Percentiles rank a stretch among this genome's conserved stretches.
phyloP scores from a whole-genome alignment of 2,113 vertebrate species.

The Nansenia antarctica region DNA sequence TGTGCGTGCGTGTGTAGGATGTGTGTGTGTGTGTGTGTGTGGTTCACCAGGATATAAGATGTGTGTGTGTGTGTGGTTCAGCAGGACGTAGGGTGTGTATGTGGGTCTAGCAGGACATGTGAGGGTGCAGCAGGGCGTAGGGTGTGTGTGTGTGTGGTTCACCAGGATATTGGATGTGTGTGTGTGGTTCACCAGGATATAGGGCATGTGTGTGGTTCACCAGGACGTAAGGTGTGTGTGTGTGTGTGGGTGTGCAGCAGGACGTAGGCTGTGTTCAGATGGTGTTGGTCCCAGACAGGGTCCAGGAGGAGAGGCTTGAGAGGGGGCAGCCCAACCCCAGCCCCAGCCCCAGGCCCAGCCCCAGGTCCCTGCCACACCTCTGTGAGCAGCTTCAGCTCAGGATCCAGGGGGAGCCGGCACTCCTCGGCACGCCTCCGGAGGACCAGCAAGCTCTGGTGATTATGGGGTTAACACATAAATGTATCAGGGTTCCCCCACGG shows the following conservation, averaged over 20 bases:
- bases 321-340: too few relatives aligned
- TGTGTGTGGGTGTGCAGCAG: neutral
- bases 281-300: slow-evolving; percentile 23
- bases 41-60: neutral
- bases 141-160: neutral
- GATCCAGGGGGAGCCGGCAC: slow-evolving; percentile 16
- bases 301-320: slow-evolving; percentile 4
- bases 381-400: slow-evolving; percentile 24
- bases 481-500: neutral
- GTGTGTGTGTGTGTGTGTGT: neutral
- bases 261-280: neutral
- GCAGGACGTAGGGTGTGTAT: neutral
- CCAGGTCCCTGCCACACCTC: slow-evolving; percentile 27
- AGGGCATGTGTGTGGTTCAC: neutral
- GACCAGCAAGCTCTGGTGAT: slow-evolving; percentile 40
- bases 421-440: slow-evolving; percentile 8
- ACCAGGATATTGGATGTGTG: neutral
- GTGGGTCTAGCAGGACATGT: neutral
- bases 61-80: neutral
- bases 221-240: neutral
- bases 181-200: neutral
- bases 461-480: neutral
- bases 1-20: too few relatives aligned
- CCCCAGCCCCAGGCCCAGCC: neutral
- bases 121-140: too few relatives aligned